phyloP scores from a whole-genome alignment of 1,140 invertebrate genomes.

The Cydia splendana region DNA sequence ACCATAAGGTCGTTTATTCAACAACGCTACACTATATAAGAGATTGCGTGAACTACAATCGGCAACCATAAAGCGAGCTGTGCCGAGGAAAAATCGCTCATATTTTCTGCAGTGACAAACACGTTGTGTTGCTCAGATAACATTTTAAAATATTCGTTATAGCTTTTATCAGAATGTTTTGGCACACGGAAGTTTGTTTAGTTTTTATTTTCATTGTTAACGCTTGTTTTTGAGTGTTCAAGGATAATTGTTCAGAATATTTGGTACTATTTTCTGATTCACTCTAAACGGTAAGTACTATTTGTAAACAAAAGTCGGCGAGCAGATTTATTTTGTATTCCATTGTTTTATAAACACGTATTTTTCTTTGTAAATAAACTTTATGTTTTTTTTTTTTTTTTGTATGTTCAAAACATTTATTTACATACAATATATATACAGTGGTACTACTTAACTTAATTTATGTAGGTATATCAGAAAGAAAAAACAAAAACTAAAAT shows the following conservation, averaged over 20 bases:
- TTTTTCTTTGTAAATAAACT: too few relatives aligned
- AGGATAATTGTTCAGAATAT: not conserved
- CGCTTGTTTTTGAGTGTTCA: not conserved
- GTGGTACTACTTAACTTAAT: too few relatives aligned
- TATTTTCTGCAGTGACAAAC: conserved; percentile 11
- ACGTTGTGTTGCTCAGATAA: conserved; percentile 5
- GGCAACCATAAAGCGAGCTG: conserved; percentile 12
- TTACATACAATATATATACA: too few relatives aligned
- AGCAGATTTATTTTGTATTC: too few relatives aligned
- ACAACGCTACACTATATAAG: not conserved
- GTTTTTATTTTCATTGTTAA: not conserved
- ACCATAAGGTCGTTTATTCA: not conserved
- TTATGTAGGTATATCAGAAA: too few relatives aligned
- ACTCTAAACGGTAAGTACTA: too few relatives aligned
- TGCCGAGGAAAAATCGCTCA: conserved; percentile 7
- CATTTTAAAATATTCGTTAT: conserved; percentile 15
- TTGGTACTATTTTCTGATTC: not conserved
- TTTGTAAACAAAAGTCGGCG: too few relatives aligned
- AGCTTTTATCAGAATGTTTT: conserved; percentile 5
- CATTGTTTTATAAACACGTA: too few relatives aligned
- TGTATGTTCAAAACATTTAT: too few relatives aligned
- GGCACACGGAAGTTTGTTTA: not conserved
- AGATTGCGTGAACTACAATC: not conserved
- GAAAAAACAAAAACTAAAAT: too few relatives aligned
- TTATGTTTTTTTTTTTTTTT: too few relatives aligned